phyloP scores from a whole-genome alignment of 2,888 invertebrate genomes.

The Rhimphoctona megacephalus region DNA sequence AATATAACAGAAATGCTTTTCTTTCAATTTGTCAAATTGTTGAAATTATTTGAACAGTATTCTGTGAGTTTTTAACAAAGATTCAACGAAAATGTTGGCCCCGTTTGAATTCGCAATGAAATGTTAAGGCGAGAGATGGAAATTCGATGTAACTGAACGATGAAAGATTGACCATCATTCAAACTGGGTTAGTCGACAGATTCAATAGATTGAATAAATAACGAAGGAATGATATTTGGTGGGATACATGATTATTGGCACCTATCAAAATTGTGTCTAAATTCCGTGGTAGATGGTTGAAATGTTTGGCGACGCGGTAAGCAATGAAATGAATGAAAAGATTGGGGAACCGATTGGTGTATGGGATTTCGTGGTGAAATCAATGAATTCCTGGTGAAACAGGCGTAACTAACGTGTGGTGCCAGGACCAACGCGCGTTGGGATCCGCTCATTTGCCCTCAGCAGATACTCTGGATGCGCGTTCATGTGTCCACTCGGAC shows the following conservation, averaged over 20 bases:
- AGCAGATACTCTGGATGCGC: conserved; percentile 35
- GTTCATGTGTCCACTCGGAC: conserved; percentile 44
- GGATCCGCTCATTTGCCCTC: conserved; percentile 53
- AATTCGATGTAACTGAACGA: neutral
- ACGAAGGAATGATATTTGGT: neutral
- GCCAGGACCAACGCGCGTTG: conserved; percentile 42
- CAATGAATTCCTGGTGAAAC: conserved; percentile 59
- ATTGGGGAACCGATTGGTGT: neutral
- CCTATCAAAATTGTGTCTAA: conserved; percentile 24
- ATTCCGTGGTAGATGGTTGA: conserved; percentile 6
- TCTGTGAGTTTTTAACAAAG: neutral
- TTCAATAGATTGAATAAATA: neutral
- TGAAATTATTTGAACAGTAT: neutral
- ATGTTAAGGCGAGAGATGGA: neutral
- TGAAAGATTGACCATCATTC: neutral
- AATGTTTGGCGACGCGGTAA: conserved; percentile 50
- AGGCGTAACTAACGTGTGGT: conserved; percentile 51
- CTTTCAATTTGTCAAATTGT: neutral
- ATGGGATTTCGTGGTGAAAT: conserved; percentile 32
- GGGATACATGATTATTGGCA: neutral
- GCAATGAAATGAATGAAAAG: conserved; percentile 50
- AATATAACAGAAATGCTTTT: neutral
- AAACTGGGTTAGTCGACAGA: neutral
- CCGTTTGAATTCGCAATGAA: neutral
- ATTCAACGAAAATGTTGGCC: neutral